Evolutionary conservation across 2,797 vertebrate species (phyloP), one percentile per base, ranked within the genome.

Genomic region (Molossus alvarezi): DNA sequence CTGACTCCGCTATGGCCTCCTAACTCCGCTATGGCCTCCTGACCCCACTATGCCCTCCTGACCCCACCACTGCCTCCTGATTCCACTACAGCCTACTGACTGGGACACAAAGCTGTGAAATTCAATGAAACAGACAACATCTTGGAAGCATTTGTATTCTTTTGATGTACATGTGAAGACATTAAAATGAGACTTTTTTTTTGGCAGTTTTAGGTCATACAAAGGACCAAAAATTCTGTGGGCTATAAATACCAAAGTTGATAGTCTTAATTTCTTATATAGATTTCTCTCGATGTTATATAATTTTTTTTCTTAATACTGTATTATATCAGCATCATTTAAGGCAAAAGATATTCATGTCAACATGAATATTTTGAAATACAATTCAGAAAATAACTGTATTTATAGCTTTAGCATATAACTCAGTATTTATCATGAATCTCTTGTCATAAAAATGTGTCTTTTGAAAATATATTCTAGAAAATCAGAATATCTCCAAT

Each of bases 101-200:
- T 60, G 17, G 71, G 53, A 91, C 87, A 82, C 76, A 86, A 75
- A 91, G 81, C 95, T 97, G 88, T 88, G 81, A 92, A 96, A 96
- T 65, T 88, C 81, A 91, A 29, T 51, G 69, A 81, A 95, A 91
- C 81, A 97, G 60, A 67, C 67, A 94, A 88, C 90, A 93, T 94
- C 95, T 97, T 95, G 53, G 72, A 95, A 94, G 15, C 69, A 92
- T 93, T 91, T 72, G 33, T 80, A 91, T 67, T 84, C 76, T 79
- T 95, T 93, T 76, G 72, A 80, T 73, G 87, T 84, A 64, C 45
- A 60, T 90, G 64, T 90, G 51, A 97, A 96, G 96, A 79, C 73
- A 89, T 58, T 93, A 85, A 91, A 45, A 91, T 58, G 72, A 85
- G 85, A 87, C 41, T 27, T 88, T 62, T 92, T 92, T 92, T 92